Evolutionary conservation across 2,113 vertebrate genomes (phyloP), one percentile per base, ranked within the genome.

Genomic region (Egretta garzetta): DNA sequence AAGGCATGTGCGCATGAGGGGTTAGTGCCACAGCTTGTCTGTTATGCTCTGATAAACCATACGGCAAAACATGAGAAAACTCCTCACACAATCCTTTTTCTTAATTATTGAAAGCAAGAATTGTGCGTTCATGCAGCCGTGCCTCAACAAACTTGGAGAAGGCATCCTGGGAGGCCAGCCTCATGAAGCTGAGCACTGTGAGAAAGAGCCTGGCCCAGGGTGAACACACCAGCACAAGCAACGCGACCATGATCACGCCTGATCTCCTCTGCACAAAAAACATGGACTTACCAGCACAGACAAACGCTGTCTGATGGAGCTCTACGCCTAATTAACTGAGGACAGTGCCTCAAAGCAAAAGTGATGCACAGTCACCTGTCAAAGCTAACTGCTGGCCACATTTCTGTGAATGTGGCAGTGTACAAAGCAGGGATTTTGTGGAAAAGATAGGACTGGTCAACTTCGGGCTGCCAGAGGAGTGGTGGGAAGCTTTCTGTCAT

Each of bases 101-200:
- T 22, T 17, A 22, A 28, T 33, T 71, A 39, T n/a, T 3, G 37
- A 45, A 37, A 81, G 50, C 13, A 20, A 35, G 70, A 53, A 28
- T 0, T 0, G 23, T 1, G 2, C 0, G 0, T 43, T 73, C 50
- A 21, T 0, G 2, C 30, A 60, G 67, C 63, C 45, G 13, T 6
- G 6, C 37, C 27, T 49, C 6, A 0, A 53, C 37, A 75, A 49
- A 23, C 37, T 0, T 2, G 18, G 55, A 50, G 68, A 66, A 45
- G 27, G 39, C 49, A 39, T 9, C 45, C 37, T 10, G 3, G 24
- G 32, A 74, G 67, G 76, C 30, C 63, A 52, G 14, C 17, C 49
- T 33, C 2, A 2, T 1, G 4, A 39, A 70, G 66, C 59, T 3
- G 0, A 70, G 55, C 1, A 1, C 41, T 9, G 41, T 30, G 75